phyloP scores from a whole-genome alignment of 2,888 invertebrate genomes.

The Nemurella pictetii region DNA sequence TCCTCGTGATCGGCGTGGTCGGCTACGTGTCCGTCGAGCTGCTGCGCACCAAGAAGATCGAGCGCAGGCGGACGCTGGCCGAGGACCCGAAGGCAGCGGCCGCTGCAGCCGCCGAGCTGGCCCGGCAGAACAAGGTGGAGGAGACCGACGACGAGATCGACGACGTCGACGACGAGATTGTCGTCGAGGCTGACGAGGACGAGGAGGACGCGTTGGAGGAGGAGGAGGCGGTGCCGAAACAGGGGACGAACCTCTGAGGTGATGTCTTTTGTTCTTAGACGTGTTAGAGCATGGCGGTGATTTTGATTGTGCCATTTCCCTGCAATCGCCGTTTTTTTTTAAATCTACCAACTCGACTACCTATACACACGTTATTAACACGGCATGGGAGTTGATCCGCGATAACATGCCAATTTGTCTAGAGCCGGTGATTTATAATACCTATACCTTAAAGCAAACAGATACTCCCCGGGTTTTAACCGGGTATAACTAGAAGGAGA shows the following conservation, averaged over 20 bases:
- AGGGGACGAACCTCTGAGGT: constrained; percentile 14
- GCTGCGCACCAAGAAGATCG: constrained; percentile 79
- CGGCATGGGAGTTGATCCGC: background rate
- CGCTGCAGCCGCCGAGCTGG: constrained; percentile 67
- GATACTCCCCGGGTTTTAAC: background rate
- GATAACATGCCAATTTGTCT: background rate
- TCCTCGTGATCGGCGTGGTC: constrained; percentile 70
- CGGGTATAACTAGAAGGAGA: background rate
- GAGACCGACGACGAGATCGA: constrained; percentile 86
- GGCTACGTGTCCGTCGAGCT: constrained; percentile 83
- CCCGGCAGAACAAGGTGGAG: constrained; percentile 54
- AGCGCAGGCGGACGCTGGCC: constrained; percentile 72
- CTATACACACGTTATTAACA: no score
- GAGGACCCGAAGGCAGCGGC: constrained; percentile 64
- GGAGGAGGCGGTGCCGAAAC: constrained; percentile 1
- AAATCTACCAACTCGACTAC: no score
- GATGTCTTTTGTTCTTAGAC: constrained; percentile 3
- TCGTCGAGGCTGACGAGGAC: constrained; percentile 55
- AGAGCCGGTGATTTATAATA: background rate
- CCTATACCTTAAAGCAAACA: background rate
- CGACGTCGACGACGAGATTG: constrained; percentile 85
- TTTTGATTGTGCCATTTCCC: background rate
- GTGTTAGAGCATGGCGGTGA: background rate
- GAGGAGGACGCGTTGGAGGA: background rate
- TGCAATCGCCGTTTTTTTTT: background rate